phyloP scores from a whole-genome alignment of 2,888 invertebrate species.

The Pristionchus fissidentatus region DNA sequence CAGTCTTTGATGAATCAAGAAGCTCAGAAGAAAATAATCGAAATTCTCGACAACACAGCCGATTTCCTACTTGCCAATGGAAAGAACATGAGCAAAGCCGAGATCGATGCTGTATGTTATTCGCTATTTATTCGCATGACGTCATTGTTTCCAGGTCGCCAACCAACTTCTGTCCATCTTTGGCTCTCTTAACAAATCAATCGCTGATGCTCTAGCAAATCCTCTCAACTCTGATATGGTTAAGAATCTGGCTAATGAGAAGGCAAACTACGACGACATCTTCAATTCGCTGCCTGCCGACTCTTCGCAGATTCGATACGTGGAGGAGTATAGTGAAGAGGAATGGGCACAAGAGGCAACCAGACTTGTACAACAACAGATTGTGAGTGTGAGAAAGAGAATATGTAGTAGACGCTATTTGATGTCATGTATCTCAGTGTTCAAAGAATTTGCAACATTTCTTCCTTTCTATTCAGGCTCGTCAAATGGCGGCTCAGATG shows the following conservation, averaged over 20 bases:
- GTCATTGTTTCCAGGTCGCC: slow-evolving; percentile 54
- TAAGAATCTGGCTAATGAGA: slow-evolving; percentile 58
- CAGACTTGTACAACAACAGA: slow-evolving; percentile 57
- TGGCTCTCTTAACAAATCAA: slow-evolving; percentile 50
- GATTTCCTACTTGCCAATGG: slow-evolving; percentile 57
- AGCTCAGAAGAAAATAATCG: slow-evolving; percentile 56
- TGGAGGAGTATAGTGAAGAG: slow-evolving; percentile 64
- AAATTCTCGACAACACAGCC: slow-evolving; percentile 58
- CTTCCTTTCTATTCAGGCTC: too few species aligned
- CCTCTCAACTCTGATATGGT: slow-evolving; percentile 59
- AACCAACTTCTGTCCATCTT: slow-evolving; percentile 55
- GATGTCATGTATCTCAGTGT: too few species aligned
- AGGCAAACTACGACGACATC: slow-evolving; percentile 61
- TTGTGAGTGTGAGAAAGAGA: slow-evolving; percentile 50
- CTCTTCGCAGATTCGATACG: slow-evolving; percentile 62
- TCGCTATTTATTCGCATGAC: background rate
- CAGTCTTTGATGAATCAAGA: slow-evolving; percentile 62
- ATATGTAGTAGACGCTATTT: too few species aligned
- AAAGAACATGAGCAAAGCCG: slow-evolving; percentile 55
- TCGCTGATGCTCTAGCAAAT: slow-evolving; percentile 57
- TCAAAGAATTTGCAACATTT: too few species aligned
- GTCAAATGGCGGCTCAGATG: slow-evolving; percentile 45
- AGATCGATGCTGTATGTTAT: slow-evolving; percentile 57
- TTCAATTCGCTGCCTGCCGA: slow-evolving; percentile 63
- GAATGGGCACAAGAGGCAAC: slow-evolving; percentile 68